Base-by-base conservation (phyloP, 2,888 invertebrate genomes). In the Cephus pygmeus region DNA sequence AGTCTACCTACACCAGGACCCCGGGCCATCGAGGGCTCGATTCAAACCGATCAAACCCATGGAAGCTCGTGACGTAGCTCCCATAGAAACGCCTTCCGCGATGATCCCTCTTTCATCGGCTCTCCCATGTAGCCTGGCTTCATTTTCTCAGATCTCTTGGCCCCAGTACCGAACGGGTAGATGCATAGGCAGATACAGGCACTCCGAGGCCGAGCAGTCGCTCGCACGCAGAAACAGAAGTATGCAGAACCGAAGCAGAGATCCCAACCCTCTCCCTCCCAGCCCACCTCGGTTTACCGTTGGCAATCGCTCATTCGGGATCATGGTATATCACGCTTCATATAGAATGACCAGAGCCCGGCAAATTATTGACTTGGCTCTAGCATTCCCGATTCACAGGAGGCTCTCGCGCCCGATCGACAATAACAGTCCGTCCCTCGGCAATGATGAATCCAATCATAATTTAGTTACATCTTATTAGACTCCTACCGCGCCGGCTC, bases 401-500 rank as follows among this genome's bases (percentile, higher is more conserved):
- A 9, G 56, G 75, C 31, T 69, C 31, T 33, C 30, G 31, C n/a
- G 33, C 74, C 81, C 86, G 85, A 86, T 88, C 84, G 90, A 85
- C 90, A 88, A 90, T 89, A 89, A 81, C 85, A 90, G 84, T 85
- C 84, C 90, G 83, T 87, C 87, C 85, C 82, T 86, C 85, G 86
- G 88, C 89, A 90, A 90, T 90, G 90, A 90, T 90, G 90, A 90
- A 90, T 90, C 90, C 90, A 90, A 90, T 90, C 90, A 90, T 90
- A 90, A 90, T 90, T 90, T 90, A 90, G 90, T 90, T 90, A 90
- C 90, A 90, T 90, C 90, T 90, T 90, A 90, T 90, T 90, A 90
- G 90, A 89, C 90, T 90, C 90, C 90, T 88, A 89, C 90, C 87
- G 89, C 87, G 89, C 89, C 82, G 85, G 86, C 87, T 87, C 88